Evolutionary conservation across 1,140 invertebrate species (phyloP), one percentile per base, ranked within the genome.

Genomic region (Eulimnadia texana): DNA sequence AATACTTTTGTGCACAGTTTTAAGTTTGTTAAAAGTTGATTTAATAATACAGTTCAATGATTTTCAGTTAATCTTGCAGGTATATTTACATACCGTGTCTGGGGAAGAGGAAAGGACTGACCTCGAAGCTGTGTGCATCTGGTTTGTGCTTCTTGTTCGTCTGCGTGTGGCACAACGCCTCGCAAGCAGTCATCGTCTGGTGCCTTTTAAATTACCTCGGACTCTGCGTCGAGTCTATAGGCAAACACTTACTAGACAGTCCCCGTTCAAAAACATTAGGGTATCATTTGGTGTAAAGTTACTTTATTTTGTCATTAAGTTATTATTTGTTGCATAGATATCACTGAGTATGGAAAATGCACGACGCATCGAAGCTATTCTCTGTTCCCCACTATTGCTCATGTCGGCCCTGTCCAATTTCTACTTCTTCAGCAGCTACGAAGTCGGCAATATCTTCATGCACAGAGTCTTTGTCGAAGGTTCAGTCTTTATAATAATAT

Each of bases 161-260:
- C 1, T 91, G 84, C 68, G 69, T 90, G 49, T 97, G 92, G 93
- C 93, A 97, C 72, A 91, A 90, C 16, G 79, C 83, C 20, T 79
- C 83, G 52, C 75, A 75, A 24, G 82, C 84, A 66, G 84, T 94
- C 64, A 80, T 93, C 62, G 76, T 90, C 63, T 97, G 93, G 92
- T 80, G 86, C 3, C 61, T 82, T 9, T 71, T 92, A 0, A 95
- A 95, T 73, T 93, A 84, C 68, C 66, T 84, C 13, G 88, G 87
- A 47, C 74, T 93, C 24, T 74, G 78, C 3, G 71, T 88, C 22
- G 90, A 93, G 74, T 76, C 78, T 59, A 54, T 82, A 23, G 80
- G 72, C 1, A 78, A 76, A 67, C 64, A 63, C 63, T 81, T 47
- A 74, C 77, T 20, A 42, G 53, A 6, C 27, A 54, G 9, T 50